Conservation (phyloP, 2,113 vertebrate species). For the Megaceryle maxima region DNA sequence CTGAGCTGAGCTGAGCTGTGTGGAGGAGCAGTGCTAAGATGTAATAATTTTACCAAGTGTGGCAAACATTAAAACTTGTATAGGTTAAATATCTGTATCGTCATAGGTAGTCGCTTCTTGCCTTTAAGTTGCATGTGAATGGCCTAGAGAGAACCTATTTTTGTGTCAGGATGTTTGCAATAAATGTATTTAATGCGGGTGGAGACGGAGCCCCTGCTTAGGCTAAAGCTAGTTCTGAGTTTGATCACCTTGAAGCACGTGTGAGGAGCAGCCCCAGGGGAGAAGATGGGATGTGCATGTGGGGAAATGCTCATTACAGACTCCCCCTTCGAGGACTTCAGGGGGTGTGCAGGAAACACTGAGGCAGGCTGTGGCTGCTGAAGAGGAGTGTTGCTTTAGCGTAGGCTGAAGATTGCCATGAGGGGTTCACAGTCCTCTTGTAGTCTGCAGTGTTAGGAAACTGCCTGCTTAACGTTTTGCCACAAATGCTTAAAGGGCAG, state of each 20-base stretch:
- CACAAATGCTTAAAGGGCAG: not conserved
- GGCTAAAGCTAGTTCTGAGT: not conserved
- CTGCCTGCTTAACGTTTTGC: not conserved
- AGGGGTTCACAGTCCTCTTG: not conserved
- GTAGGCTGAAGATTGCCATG: not conserved
- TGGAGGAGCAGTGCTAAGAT: not conserved
- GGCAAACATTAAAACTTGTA: not conserved
- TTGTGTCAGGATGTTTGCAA: constrained; percentile 75
- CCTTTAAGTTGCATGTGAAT: constrained; percentile 76
- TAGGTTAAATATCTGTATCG: not conserved
- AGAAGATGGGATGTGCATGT: accelerated
- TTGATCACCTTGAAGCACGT: accelerated
- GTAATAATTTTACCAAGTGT: not conserved
- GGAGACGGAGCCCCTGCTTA: not conserved
- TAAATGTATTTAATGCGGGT: constrained; percentile 74
- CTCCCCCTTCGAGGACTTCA: accelerated
- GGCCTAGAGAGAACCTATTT: constrained; percentile 81
- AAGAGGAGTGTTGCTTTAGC: not conserved
- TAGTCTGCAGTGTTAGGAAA: not conserved
- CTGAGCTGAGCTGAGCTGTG: not conserved
- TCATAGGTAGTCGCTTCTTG: constrained; percentile 60
- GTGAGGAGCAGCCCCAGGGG: not conserved
- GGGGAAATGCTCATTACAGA: accelerated
- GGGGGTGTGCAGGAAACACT: not conserved
- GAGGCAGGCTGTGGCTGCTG: accelerated